Evolutionary conservation across 2,113 vertebrate species (phyloP), one percentile per base, ranked within the genome.

Genomic region (Leucosticte australis): DNA sequence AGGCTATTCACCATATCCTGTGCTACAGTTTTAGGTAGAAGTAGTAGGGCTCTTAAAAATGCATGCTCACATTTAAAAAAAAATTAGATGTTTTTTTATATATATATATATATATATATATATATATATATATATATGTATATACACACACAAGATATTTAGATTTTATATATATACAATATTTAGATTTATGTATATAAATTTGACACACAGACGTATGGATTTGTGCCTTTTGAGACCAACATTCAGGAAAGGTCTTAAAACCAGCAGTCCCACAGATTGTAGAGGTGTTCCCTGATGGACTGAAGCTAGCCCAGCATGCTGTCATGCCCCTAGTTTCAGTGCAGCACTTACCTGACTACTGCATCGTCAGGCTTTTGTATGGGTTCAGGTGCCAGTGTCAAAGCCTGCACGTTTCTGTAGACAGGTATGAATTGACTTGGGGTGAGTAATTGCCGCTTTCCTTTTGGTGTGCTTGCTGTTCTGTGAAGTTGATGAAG

Each of bases 371-470:
- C 67, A 35, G 33, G 18, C 7, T 69, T 84, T 37, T 85, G 14
- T 63, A 11, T 41, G 56, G 17, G 27, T 70, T 56, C 11, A 23
- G 42, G 13, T 47, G n/a, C 28, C 56, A 67, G 18, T 53, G 46
- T 42, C 37, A 70, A 74, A 74, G 60, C n/a, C 17, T 0, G 0
- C 7, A 2, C 0, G 0, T 83, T 88, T 70, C 35, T 75, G 14
- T 28, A 74, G 60, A 13, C 35, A 75, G 71, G 52, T 93, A 57
- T 24, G 56, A 83, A 55, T 83, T 90, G 55, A 33, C 27, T 57
- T 31, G 30, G 47, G 28, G 26, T 46, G 87, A 80, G 50, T 92
- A 81, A 93, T 75, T 78, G 52, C 69, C 0, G 21, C 55, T 86
- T 90, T 42, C 23, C 8, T 49, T 85, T 90, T 88, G 70, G 76